Base-by-base conservation (phyloP, 2,113 vertebrate species). In the Hyaena hyaena region DNA sequence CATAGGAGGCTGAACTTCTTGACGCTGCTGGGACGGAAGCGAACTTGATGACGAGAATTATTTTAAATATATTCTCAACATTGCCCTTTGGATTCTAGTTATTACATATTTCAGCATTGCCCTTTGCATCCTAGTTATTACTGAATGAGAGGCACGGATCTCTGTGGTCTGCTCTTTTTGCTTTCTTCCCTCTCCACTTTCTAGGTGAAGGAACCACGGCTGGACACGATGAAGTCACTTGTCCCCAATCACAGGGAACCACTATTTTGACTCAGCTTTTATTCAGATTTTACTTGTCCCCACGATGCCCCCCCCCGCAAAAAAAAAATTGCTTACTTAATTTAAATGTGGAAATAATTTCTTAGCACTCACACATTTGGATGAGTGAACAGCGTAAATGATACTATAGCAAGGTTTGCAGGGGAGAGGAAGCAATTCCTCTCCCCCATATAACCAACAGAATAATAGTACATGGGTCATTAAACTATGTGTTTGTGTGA, bases 221-320 rank as follows among this genome's bases (percentile, higher is more conserved):
- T 77, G 28, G 26, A 69, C 45, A 39, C n/a, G 33, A 50, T 31
- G 33, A 12, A 69, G 1, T 4, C 10, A 80, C 63, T 73, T 61
- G 16, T 23, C 45, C 21, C 35, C 43, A 61, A 26, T 45, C 58
- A 79, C 81, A 83, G 0, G 35, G 61, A 24, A 43, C n/a, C 3
- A 14, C 69, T 68, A 2, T 55, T 74, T 80, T 28, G 35, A 74
- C 28, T 95, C 66, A 10, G 33, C 4, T 53, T 55, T 65, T 43
- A 81, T 39, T 88, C 28, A 48, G 53, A 69, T 35, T 88, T 71
- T 71, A 43, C 55, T 68, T 88, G 3, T 35, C 21, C 15, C 10
- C 43, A 61, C 21, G 16, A 8, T 21, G 24, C n/a, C 11, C 5
- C 1, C 26, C 7, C 26, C 12, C 26, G 7, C 7, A 8, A 2